Conservation (phyloP, 2,113 vertebrate species). For the Paradisaea rubra region DNA sequence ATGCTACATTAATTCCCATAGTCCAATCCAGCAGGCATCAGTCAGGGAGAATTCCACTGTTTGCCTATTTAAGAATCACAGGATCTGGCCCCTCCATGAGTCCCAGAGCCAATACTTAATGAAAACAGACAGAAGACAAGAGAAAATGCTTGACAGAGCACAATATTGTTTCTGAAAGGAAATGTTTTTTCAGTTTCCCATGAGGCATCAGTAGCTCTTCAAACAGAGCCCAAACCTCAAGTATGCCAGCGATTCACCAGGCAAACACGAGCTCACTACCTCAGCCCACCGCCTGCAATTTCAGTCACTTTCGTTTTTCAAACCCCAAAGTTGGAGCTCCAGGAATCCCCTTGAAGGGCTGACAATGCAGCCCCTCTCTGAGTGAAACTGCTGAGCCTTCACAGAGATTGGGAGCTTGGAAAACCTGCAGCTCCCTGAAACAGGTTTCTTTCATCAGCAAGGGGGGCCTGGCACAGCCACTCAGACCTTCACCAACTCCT, state of each 20-base stretch:
- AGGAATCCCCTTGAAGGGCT: neutral
- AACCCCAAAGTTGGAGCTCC: neutral
- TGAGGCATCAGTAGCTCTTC: conserved; percentile 54
- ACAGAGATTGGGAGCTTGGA: neutral
- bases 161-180: conserved; percentile 46
- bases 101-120: neutral
- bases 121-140: conserved; percentile 38
- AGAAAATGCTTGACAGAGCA: conserved; percentile 5
- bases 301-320: neutral
- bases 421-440: neutral
- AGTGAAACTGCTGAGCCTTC: neutral
- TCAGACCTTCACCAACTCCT: neutral
- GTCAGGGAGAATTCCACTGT: neutral
- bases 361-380: neutral
- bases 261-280: conserved; percentile 17
- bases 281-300: neutral
- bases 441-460: neutral
- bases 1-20: neutral
- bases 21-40: neutral
- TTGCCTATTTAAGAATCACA: neutral
- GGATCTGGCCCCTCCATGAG: neutral
- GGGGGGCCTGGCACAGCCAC: neutral
- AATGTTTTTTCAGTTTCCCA: conserved; percentile 54
- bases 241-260: conserved; percentile 38
- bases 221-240: conserved; percentile 59